A percentile compares a stretch with the other conserved stretches of the same genome.
Evolutionary conservation across 23 tunicate genomes (phyloP).

Genomic region (Trididemnum nubilum): DNA sequence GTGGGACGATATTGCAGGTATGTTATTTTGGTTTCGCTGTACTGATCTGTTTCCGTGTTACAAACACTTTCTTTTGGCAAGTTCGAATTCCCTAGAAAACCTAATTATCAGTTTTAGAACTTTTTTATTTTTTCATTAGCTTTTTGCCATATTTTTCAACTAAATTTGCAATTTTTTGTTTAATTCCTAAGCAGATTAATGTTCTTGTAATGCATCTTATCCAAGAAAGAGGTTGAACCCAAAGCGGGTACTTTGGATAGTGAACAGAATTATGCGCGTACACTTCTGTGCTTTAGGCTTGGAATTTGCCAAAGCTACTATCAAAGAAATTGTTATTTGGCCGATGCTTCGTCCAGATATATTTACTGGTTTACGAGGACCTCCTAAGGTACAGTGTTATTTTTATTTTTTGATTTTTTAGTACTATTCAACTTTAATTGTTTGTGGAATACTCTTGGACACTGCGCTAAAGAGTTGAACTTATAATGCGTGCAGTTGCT

Average conservation of each 20-base stretch:
- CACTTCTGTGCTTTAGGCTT: too few relatives aligned
- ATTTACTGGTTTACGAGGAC: conserved; percentile 92
- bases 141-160: too few relatives aligned
- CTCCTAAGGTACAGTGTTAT: conserved; percentile 76
- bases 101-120: too few relatives aligned
- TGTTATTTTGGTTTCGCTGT: neutral
- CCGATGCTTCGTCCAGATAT: conserved; percentile 94
- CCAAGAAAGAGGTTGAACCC: too few relatives aligned
- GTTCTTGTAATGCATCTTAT: too few relatives aligned
- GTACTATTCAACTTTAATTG: neutral
- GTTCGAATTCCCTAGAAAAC: neutral
- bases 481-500: neutral
- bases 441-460: too few relatives aligned
- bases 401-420: neutral
- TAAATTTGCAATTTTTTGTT: too few relatives aligned
- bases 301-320: conserved; percentile 91
- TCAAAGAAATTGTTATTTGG: conserved; percentile 96
- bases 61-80: neutral
- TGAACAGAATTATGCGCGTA: too few relatives aligned
- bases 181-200: too few relatives aligned
- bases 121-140: too few relatives aligned
- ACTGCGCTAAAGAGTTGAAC: neutral
- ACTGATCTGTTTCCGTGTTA: neutral
- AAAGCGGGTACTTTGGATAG: too few relatives aligned
- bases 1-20: conserved; percentile 99